Evolutionary conservation across 2,888 invertebrate species (phyloP).

Genomic region (Rotaria macrura): DNA sequence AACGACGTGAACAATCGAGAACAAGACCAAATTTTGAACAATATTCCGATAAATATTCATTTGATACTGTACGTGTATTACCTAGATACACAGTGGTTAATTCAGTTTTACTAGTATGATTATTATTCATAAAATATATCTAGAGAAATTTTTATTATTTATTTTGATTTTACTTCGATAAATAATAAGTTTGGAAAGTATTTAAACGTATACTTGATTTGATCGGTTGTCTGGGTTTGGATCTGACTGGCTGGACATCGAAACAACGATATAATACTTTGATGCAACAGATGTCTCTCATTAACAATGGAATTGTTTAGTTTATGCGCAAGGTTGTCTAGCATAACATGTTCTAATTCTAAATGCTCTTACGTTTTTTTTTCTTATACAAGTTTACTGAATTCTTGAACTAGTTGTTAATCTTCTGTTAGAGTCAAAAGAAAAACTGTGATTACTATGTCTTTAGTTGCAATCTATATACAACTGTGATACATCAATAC

Average conservation of each 20-base stretch:
- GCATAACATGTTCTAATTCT: no score
- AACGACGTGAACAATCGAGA: slow-evolving; percentile 8
- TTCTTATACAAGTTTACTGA: no score
- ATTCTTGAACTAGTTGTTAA: no score
- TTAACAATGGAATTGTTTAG: neutral
- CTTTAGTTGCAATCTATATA: no score
- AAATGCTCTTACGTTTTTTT: no score
- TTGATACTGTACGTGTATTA: neutral
- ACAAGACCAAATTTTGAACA: neutral
- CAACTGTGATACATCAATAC: no score
- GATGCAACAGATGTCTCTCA: neutral
- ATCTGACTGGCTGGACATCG: neutral
- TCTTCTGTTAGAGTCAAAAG: no score
- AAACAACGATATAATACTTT: neutral
- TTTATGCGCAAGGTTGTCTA: no score
- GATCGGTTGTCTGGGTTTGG: neutral
- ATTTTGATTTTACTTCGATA: neutral
- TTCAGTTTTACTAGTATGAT: neutral
- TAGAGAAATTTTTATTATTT: neutral
- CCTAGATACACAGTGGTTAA: neutral
- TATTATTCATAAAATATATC: neutral
- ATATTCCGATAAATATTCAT: neutral
- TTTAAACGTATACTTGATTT: neutral
- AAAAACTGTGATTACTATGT: no score
- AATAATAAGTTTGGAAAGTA: neutral